Evolutionary conservation across 1,140 invertebrate genomes (phyloP), one percentile per base, ranked within the genome.

Genomic region (Eupristina koningsbergeri): DNA sequence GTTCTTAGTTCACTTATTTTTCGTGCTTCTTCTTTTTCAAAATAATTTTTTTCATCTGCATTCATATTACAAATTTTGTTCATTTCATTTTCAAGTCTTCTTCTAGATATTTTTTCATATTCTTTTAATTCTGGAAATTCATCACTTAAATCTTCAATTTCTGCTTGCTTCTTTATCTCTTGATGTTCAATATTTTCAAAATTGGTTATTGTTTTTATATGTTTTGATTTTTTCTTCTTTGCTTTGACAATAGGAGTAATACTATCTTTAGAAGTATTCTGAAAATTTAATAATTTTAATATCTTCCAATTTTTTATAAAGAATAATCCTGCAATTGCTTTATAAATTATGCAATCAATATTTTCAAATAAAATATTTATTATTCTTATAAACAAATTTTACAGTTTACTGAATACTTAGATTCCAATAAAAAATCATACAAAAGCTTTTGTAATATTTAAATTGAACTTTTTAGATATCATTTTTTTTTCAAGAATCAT

Each of bases 61-160:
- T 77, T 61, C 1, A 31, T n/a, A 45, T 34, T 75, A 77, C 34
- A 39, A 11, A 7, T 19, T 47, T 39, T 71, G n/a, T 69, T 80
- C 7, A 71, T 71, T 41, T 71, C 74, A 39, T 78, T 39, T 45
- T 83, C 63, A 11, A 73, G 2, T 39, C 22, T 53, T 41, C 34
- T 53, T n/a, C 29, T 53, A 19, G 29, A 67, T 76, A 84, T 80
- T 67, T 81, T 81, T 74, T 81, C 78, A 45, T 67, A 80, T 58
- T 84, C 83, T 9, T 76, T 31, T 58, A 41, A 36, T 75, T 84
- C 76, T 36, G 50, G 39, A 31, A 61, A 84, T n/a, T 80, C 53
- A 64, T 83, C 82, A 34, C 75, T 83, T 39, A 58, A 45, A 26
- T 19, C 53, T 29, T 79, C 76, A 45, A 47, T 83, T 34, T 77